Evolutionary conservation across 2,888 invertebrate genomes (phyloP).

Genomic region (Hololepta plana): DNA sequence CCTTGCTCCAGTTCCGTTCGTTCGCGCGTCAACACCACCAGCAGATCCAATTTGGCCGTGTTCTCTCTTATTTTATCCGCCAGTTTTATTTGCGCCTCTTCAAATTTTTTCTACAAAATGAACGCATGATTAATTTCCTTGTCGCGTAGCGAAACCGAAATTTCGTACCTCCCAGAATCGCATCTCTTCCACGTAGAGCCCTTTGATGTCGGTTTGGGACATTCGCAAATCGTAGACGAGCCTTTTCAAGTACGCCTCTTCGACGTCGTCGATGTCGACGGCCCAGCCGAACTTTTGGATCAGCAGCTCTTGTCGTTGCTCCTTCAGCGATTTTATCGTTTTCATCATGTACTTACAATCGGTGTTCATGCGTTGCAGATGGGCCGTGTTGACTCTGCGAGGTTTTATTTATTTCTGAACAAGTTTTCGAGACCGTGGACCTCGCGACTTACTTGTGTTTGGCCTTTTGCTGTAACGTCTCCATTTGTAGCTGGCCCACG

Average conservation of each 20-base stretch:
- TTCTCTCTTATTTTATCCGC: slow-evolving; percentile 30
- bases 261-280: slow-evolving; percentile 34
- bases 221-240: slow-evolving; percentile 35
- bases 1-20: slow-evolving; percentile 28
- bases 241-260: slow-evolving; percentile 35
- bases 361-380: slow-evolving; percentile 49
- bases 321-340: slow-evolving; percentile 36
- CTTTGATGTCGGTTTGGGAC: slow-evolving; percentile 28
- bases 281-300: slow-evolving; percentile 36
- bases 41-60: slow-evolving; percentile 34
- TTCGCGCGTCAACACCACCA: slow-evolving; percentile 35
- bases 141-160: no score
- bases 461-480: slow-evolving; percentile 40
- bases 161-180: slow-evolving; percentile 21
- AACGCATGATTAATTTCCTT: no score
- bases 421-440: slow-evolving; percentile 6
- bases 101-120: slow-evolving; percentile 21
- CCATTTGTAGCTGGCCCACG: slow-evolving; percentile 43
- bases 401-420: background rate
- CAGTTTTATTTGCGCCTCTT: slow-evolving; percentile 23
- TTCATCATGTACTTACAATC: slow-evolving; percentile 49
- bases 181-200: slow-evolving; percentile 28
- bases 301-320: slow-evolving; percentile 31
- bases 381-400: slow-evolving; percentile 42
- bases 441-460: slow-evolving; percentile 44